phyloP scores from a whole-genome alignment of 2,113 vertebrate species.

The Ia io region DNA sequence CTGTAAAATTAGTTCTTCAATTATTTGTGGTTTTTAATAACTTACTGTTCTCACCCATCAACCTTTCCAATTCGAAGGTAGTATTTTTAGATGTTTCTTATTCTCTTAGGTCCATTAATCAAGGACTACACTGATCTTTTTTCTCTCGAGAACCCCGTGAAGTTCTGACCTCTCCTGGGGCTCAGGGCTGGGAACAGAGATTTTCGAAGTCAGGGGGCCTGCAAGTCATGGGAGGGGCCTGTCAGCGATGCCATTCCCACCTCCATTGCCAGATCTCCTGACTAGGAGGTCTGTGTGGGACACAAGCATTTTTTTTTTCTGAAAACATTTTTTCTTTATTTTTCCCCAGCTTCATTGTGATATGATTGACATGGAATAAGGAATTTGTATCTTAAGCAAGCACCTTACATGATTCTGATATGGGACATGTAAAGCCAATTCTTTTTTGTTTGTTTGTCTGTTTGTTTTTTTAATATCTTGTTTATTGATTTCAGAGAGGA shows the following conservation, averaged over 20 bases:
- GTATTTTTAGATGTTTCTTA: conserved; percentile 72
- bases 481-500: too few relatives aligned
- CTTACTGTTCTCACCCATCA: conserved; percentile 73
- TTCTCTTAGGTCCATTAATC: conserved; percentile 64
- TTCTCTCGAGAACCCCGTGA: conserved; percentile 13
- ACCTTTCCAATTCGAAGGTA: conserved; percentile 71
- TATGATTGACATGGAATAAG: background rate
- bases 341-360: background rate
- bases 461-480: too few relatives aligned
- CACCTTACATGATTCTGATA: background rate
- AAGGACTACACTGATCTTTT: conserved; percentile 48
- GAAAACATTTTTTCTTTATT: background rate
- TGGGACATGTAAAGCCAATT: background rate
- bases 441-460: too few relatives aligned
- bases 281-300: background rate
- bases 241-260: background rate
- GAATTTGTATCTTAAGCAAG: background rate
- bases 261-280: background rate
- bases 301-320: background rate
- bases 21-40: conserved; percentile 75
- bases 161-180: background rate
- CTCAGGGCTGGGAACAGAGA: background rate
- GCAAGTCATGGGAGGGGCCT: background rate
- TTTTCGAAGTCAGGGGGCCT: background rate
- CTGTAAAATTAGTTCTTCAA: conserved; percentile 77